Base-by-base conservation (phyloP, 2,113 vertebrate genomes). In the Chloebia gouldiae region DNA sequence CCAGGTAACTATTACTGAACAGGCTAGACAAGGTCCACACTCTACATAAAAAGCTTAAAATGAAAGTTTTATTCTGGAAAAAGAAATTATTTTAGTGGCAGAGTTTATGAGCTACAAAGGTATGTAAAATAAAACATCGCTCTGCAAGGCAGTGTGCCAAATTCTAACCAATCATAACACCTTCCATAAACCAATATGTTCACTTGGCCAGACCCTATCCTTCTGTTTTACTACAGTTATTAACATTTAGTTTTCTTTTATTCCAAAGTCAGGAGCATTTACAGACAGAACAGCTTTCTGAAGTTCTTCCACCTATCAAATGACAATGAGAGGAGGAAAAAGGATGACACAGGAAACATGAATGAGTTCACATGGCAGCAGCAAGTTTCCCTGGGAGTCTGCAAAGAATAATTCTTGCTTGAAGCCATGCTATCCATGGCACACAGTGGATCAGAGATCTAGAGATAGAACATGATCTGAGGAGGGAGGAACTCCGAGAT, bases 81-180 rank as follows among this genome's bases (percentile, higher is more conserved):
- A 92, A 94, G 59, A 94, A 92, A 96, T 88, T 77, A 90, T 88
- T 93, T 88, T 68, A 81, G 76, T 68, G 64, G 69, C 28, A 13
- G 15, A 15, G 31, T 94, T 96, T 97, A 97, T 68, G 93, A 96
- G 82, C 85, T 96, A 96, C 64, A 81, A 61, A 95, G 69, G 88
- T 88, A 94, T 53, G 79, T 71, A 81, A 95, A 97, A 79, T 73
- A 82, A 95, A 96, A 65, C 50, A 61, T 15, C 1, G 1, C 45
- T 68, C 69, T 75, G 69, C n/a, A 63, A 90, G 76, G 93, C 76
- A 93, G 15, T 0, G 0, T 35, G 85, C 92, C 94, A 94, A 60
- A 57, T 81, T 85, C 85, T 84, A 71, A 15, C 79, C 10, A 1
- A 64, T 86, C 28, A 1, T 86, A 86, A 78, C 64, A 66, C 91